These are phyloP conservation scores for Menidia menidia DNA, from an alignment of 2,797 vertebrate species.

Conservation along the genomic window DNA sequence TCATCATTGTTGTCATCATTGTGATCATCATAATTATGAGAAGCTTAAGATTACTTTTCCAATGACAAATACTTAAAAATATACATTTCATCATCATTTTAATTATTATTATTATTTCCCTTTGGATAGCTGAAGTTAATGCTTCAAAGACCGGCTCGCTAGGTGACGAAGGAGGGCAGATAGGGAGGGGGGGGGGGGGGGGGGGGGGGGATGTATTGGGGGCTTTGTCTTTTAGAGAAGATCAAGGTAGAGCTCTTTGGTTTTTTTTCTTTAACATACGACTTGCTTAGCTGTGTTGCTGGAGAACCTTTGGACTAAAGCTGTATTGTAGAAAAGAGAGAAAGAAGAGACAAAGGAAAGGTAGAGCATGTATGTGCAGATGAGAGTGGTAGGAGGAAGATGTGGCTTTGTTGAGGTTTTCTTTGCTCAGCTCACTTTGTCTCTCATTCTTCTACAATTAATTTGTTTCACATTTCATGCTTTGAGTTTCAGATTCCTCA, in stretches of 20 bases:
- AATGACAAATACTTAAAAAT: conserved; percentile 93
- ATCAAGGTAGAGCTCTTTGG: conserved; percentile 85
- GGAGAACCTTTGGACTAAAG: conserved; percentile 86
- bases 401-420: conserved; percentile 43
- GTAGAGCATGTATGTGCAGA: conserved; percentile 36
- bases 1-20: conserved; percentile 62
- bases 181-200: conserved; percentile 17
- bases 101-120: conserved; percentile 83
- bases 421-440: conserved; percentile 36
- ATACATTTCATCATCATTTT: conserved; percentile 87
- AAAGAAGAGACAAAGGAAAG: conserved; percentile 46
- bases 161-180: conserved; percentile 70
- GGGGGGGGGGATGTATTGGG: conserved; percentile 48
- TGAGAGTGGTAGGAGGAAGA: conserved; percentile 59
- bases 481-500: not conserved
- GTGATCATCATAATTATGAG: conserved; percentile 81
- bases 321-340: conserved; percentile 77
- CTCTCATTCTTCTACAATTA: conserved; percentile 29
- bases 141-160: conserved; percentile 81
- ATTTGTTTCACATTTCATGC: not conserved
- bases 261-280: conserved; percentile 83
- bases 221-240: conserved; percentile 67
- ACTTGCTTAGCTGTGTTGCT: conserved; percentile 79
- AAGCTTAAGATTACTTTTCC: conserved; percentile 85
- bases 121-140: conserved; percentile 90